Evolutionary conservation across 2,113 vertebrate species (phyloP).

Genomic region (Isurus oxyrinchus): DNA sequence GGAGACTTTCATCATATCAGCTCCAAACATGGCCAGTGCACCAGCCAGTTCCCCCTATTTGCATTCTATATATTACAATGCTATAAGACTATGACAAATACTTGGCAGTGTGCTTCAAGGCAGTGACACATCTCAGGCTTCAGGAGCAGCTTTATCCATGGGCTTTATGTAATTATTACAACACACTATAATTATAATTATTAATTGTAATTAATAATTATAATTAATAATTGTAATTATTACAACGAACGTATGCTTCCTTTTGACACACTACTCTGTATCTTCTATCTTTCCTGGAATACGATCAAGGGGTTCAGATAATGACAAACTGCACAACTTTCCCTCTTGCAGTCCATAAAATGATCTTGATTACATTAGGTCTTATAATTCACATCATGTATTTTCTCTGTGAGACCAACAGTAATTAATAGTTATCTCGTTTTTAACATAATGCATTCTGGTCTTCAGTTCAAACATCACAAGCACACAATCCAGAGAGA

Average conservation of each 20-base stretch:
- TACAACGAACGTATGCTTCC: neutral
- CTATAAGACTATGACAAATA: neutral
- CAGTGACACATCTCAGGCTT: neutral
- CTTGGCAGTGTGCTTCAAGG: neutral
- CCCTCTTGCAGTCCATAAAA: neutral
- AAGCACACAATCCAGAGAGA: neutral
- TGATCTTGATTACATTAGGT: neutral
- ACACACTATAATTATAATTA: too few species aligned
- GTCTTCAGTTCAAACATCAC: neutral
- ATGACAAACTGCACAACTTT: neutral
- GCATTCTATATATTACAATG: neutral
- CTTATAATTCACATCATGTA: neutral
- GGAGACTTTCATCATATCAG: neutral
- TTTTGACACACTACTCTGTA: neutral
- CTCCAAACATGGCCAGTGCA: neutral
- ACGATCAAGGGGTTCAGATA: neutral
- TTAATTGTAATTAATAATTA: too few species aligned
- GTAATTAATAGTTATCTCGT: neutral
- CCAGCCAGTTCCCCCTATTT: neutral
- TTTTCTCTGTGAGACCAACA: neutral
- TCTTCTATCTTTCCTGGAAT: neutral
- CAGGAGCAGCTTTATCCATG: neutral
- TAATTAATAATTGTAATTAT: too few species aligned
- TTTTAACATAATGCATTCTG: neutral
- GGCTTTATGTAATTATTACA: neutral